Conservation (phyloP, 2,113 vertebrate genomes). For the Trogon melanurus region DNA sequence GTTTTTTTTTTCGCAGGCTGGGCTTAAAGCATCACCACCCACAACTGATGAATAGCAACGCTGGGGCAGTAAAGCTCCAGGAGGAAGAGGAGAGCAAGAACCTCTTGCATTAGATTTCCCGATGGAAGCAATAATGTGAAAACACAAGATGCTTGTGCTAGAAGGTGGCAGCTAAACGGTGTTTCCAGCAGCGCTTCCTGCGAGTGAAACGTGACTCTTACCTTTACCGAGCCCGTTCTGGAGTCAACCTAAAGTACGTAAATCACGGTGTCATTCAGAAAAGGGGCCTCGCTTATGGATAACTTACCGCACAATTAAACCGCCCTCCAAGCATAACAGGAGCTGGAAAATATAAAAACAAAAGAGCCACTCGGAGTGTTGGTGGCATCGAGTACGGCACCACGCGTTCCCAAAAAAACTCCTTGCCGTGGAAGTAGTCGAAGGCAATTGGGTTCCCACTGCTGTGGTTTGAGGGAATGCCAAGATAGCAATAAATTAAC, state of each 20-base stretch:
- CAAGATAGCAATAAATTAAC: neutral
- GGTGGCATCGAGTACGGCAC: neutral
- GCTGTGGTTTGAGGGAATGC: neutral
- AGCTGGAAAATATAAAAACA: neutral
- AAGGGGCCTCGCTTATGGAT: neutral
- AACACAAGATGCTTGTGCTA: neutral
- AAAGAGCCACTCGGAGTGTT: neutral
- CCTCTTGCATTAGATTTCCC: neutral
- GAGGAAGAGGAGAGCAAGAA: neutral
- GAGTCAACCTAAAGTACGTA: neutral
- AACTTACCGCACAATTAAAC: neutral
- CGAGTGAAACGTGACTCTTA: neutral
- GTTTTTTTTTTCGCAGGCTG: neutral
- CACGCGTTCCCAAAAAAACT: neutral
- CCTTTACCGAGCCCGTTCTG: neutral
- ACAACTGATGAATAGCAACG: neutral
- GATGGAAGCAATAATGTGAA: accelerated
- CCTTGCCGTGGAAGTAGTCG: neutral
- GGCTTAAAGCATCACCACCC: neutral
- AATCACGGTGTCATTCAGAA: neutral
- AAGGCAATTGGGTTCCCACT: neutral
- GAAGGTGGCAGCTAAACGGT: neutral
- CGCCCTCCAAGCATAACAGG: neutral
- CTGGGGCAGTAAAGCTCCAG: neutral
- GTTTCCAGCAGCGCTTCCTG: neutral